Conservation (phyloP, 2,113 vertebrate species). For the Gymnarchus niloticus region DNA sequence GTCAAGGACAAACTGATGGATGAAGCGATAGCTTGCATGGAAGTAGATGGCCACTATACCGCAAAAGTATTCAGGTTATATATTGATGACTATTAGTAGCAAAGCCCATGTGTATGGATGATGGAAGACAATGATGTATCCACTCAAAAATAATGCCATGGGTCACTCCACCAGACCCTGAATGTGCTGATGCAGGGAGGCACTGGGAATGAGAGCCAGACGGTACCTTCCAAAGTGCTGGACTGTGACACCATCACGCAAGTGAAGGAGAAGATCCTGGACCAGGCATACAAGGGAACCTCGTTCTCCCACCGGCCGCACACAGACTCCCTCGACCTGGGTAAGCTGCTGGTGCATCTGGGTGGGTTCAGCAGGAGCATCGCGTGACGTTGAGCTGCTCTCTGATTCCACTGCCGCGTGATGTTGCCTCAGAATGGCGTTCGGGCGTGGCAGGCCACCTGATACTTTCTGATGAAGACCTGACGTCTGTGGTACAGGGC, state of each 20-base stretch:
- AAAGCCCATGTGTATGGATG: neutral
- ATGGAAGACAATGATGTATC: neutral
- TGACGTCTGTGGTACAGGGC: constrained; percentile 89
- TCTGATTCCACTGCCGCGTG: neutral
- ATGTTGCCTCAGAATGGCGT: constrained; percentile 77
- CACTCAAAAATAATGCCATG: neutral
- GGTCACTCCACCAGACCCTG: constrained; percentile 65
- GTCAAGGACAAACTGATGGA: neutral
- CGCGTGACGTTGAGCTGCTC: no score
- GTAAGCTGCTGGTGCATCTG: constrained; percentile 57
- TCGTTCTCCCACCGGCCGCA: constrained; percentile 84
- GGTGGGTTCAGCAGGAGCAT: neutral
- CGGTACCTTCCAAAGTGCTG: constrained; percentile 79
- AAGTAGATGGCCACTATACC: neutral
- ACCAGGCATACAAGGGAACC: constrained; percentile 85
- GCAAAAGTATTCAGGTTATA: neutral
- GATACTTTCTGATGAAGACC: constrained; percentile 92
- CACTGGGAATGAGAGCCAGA: constrained; percentile 63
- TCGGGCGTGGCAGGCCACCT: constrained; percentile 89
- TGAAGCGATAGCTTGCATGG: neutral
- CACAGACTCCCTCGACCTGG: constrained; percentile 80
- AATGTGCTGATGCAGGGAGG: constrained; percentile 70
- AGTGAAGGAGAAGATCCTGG: constrained; percentile 96
- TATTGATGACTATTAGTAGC: neutral
- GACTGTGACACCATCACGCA: constrained; percentile 97